Base-by-base conservation (phyloP, 2,797 vertebrate species). In the Pipistrellus pygmaeus region DNA sequence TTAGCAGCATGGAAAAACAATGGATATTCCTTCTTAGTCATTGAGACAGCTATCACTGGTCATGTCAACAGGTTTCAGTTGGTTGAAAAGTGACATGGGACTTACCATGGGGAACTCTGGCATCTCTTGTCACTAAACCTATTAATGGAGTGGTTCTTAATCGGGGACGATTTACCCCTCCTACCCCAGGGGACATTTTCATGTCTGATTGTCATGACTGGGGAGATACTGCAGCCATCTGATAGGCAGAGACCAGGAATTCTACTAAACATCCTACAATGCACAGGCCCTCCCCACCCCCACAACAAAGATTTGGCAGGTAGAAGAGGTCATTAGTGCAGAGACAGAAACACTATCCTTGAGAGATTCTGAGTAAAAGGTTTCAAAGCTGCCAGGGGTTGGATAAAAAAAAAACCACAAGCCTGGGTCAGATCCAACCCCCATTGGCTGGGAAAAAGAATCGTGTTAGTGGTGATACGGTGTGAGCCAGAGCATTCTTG, bases 401-500 rank as follows among this genome's bases (percentile, higher is more conserved):
- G 25, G 30, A 8, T 2, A 35, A 87, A 55, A 55, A 55, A n/a
- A n/a, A 55, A 86, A 41, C 41, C 9, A 64, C 7, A 69, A 72
- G 35, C 14, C 17, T 77, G 11, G 13, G 60, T 84, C n/a, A 5
- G 35, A 90, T 55, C 23, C 11, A 30, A 4, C 44, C 9, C 25
- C 86, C 17, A 1, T 1, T 69, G 53, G 25, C 71, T 90, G 32
- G 78, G 66, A 38, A 44, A 84, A 93, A 91, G 64, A 21, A 20
- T 41, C 71, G 27, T 71, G 76, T 83, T 81, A 57, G 51, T 66
- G 21, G 23, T 80, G 62, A 78, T n/a, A 35, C 92, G 82, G n/a
- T 44, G 41, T 80, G 55, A 94, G 93, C 83, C n/a, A 35, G 44
- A 85, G 13, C 27, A 55, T 80, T 85, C 12, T 48, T 91, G 12